phyloP scores from a whole-genome alignment of 2,888 invertebrate species.

The Drosophila quinaria region DNA sequence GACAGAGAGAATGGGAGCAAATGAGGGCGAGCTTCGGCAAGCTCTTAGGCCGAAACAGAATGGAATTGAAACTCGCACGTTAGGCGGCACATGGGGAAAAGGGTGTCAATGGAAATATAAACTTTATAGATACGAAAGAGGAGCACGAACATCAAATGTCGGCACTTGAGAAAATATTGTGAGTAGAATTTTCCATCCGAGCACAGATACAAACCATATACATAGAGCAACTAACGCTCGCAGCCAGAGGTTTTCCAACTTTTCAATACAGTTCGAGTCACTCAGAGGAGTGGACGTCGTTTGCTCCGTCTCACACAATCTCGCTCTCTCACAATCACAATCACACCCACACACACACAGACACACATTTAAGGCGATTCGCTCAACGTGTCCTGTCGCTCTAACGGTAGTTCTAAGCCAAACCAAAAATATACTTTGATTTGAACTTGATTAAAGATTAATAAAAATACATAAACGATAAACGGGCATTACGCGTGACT shows the following conservation, averaged over 20 bases:
- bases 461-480: background rate
- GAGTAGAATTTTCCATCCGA: constrained; percentile 45
- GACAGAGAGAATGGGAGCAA: constrained; percentile 11
- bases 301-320: constrained; percentile 9
- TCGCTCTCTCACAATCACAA: constrained; percentile 7
- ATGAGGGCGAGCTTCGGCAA: constrained; percentile 23
- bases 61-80: constrained; percentile 48
- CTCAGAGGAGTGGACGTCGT: constrained; percentile 73
- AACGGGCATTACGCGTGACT: constrained; percentile 1
- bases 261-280: constrained; percentile 83
- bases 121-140: constrained; percentile 67
- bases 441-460: constrained; percentile 10
- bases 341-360: constrained; percentile 1
- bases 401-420: constrained; percentile 6
- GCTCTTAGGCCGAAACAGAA: constrained; percentile 30
- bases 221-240: constrained; percentile 25
- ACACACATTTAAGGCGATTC: background rate
- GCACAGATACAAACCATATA: constrained; percentile 6
- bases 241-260: constrained; percentile 43
- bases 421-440: constrained; percentile 6
- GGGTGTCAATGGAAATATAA: constrained; percentile 79
- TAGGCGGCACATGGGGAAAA: constrained; percentile 57
- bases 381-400: constrained; percentile 21
- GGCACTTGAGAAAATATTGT: constrained; percentile 49
- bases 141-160: constrained; percentile 43